phyloP scores from a whole-genome alignment of 2,797 vertebrate genomes.

The Erpetoichthys calabaricus region DNA sequence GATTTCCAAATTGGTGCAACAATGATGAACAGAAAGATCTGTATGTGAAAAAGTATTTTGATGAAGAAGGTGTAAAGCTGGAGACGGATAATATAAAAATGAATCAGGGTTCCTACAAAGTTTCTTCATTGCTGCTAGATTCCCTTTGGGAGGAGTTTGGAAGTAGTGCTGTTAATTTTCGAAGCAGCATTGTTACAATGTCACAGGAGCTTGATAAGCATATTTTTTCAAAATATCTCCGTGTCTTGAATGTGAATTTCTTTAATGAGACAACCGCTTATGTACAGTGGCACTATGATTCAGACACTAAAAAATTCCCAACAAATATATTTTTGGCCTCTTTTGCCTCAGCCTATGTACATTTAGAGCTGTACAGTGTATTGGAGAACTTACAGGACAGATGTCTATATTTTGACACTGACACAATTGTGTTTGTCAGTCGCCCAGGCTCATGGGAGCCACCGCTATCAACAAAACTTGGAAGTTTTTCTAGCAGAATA shows the following conservation, averaged over 20 bases:
- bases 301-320: background rate
- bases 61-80: background rate
- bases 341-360: background rate
- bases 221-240: background rate
- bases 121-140: background rate
- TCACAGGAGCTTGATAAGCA: background rate
- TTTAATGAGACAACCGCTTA: background rate
- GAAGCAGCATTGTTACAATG: background rate
- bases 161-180: background rate
- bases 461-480: background rate
- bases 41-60: background rate
- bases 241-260: background rate
- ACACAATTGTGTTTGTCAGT: background rate
- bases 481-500: conserved; percentile 2
- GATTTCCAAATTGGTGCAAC: background rate
- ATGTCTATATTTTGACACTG: background rate
- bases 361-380: background rate
- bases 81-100: background rate
- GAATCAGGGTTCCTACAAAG: background rate
- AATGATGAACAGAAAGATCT: background rate
- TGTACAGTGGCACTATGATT: background rate
- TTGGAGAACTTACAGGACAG: background rate
- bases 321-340: conserved; percentile 1
- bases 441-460: background rate
- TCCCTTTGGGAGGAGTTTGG: background rate